Evolutionary conservation across 2,888 invertebrate species (phyloP), one percentile per base, ranked within the genome.

Genomic region (Stenchaetothrips biformis): DNA sequence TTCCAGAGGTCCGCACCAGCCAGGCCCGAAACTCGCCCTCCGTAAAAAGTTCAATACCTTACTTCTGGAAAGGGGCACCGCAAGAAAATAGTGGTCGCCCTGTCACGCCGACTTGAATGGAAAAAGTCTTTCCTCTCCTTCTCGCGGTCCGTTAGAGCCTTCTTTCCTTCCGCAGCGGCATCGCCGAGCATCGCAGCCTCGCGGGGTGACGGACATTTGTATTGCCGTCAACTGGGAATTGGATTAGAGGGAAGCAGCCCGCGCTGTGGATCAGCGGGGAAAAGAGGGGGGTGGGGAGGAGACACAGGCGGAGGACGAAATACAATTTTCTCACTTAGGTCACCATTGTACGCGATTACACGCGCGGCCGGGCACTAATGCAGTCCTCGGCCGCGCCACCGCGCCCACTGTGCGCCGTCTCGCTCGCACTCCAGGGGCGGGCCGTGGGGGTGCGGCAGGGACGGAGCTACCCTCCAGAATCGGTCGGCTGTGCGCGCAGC

Each of bases 241-340:
- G 67, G 67, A 74, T 74, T 74, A 74, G 25, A 74, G 37, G 37
- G 67, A 74, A 21, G 25, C 25, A 25, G 21, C 59, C 37, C 37
- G n/a, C 18, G 59, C 59, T 8, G 25, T 21, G 67, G 67, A 74
- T 74, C 67, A 25, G 21, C 25, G 37, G 37, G 37, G 37, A 4
- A 37, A 37, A 37, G 37, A 4, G 4, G 37, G 37, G 37, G 37
- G 37, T n/a, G n/a, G n/a, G n/a, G n/a, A n/a, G n/a, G n/a, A n/a
- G n/a, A n/a, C n/a, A n/a, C n/a, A n/a, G n/a, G n/a, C n/a, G 67
- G 25, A 8, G 25, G 37, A 37, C 67, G 67, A 74, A 74, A 74
- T 74, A 74, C 67, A 25, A 74, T 74, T 74, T 74, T 74, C 67
- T 74, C 25, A 74, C 67, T 74, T 74, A 74, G 67, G 67, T 74